Evolutionary conservation across 2,888 invertebrate species (phyloP).

Genomic region (Apotomis betuletana): DNA sequence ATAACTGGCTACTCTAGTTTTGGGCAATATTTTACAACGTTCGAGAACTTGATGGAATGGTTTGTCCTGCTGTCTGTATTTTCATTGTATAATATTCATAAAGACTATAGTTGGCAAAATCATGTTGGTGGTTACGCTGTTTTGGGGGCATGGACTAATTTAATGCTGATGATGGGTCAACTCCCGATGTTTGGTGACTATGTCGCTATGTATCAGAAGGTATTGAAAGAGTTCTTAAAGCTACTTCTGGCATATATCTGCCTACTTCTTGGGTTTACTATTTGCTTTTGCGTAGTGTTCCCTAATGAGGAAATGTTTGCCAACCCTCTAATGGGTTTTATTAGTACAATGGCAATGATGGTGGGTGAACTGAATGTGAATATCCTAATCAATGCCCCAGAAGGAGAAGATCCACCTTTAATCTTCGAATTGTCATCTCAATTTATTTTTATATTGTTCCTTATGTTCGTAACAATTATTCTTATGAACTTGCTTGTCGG

Average conservation of each 20-base stretch:
- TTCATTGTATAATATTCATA: constrained; percentile 90
- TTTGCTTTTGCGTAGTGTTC: constrained; percentile 94
- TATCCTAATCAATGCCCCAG: constrained; percentile 88
- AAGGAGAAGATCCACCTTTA: constrained; percentile 87
- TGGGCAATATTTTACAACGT: constrained; percentile 90
- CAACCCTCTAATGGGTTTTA: constrained; percentile 92
- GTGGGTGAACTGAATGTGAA: constrained; percentile 92
- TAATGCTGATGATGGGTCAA: constrained; percentile 95
- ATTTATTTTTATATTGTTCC: constrained; percentile 90
- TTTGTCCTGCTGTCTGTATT: constrained; percentile 92
- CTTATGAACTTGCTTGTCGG: constrained; percentile 93
- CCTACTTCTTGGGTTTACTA: constrained; percentile 91
- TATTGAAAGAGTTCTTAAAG: constrained; percentile 92
- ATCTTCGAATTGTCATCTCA: constrained; percentile 90
- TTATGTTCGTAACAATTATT: constrained; percentile 93
- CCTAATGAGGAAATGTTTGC: constrained; percentile 92
- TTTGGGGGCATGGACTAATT: constrained; percentile 92
- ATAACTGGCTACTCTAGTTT: constrained; percentile 91
- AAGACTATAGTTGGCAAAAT: constrained; percentile 92
- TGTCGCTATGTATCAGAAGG: constrained; percentile 95
- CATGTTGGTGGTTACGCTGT: constrained; percentile 94
- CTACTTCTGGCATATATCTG: constrained; percentile 92
- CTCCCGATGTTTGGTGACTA: constrained; percentile 94
- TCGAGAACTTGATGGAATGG: constrained; percentile 94
- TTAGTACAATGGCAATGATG: constrained; percentile 94